Conservation (phyloP, 2,888 invertebrate species). For the Yponomeuta sedellus region DNA sequence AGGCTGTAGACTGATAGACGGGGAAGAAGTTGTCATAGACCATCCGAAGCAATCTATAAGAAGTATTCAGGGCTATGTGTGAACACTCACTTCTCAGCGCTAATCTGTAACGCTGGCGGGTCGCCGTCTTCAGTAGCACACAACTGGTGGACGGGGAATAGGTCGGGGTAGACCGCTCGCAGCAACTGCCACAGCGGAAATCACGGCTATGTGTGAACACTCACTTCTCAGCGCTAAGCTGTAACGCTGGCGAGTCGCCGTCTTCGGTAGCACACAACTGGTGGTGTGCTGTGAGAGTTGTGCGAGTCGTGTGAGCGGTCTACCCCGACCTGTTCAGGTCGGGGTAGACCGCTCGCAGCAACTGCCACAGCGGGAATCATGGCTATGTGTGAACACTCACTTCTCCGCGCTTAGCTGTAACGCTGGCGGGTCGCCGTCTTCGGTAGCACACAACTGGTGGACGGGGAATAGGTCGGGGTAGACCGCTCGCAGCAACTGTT, state of each 20-base stretch:
- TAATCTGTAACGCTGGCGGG: background rate
- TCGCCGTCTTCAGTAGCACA: background rate
- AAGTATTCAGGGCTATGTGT: background rate
- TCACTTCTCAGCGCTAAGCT: background rate
- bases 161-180: conserved; percentile 23
- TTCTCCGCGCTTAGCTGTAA: conserved; percentile 90
- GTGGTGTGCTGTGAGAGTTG: no score
- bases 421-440: conserved; percentile 80
- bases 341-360: conserved; percentile 82
- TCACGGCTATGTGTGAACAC: background rate
- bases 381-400: conserved; percentile 43
- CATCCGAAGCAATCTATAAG: no score
- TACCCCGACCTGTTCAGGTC: no score
- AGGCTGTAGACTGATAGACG: no score
- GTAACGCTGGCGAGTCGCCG: background rate
- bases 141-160: conserved; percentile 90
- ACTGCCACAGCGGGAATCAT: no score
- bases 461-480: conserved; percentile 96
- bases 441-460: conserved; percentile 75
- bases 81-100: background rate
- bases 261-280: conserved; percentile 49
- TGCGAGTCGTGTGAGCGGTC: no score
- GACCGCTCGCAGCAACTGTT: conserved; percentile 86
- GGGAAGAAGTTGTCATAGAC: no score
- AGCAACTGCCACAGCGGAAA: background rate